Percentiles rank a stretch among this genome's conserved stretches.
Evolutionary conservation across 2,113 vertebrate genomes (phyloP).

Genomic region (Callopanchax toddi): DNA sequence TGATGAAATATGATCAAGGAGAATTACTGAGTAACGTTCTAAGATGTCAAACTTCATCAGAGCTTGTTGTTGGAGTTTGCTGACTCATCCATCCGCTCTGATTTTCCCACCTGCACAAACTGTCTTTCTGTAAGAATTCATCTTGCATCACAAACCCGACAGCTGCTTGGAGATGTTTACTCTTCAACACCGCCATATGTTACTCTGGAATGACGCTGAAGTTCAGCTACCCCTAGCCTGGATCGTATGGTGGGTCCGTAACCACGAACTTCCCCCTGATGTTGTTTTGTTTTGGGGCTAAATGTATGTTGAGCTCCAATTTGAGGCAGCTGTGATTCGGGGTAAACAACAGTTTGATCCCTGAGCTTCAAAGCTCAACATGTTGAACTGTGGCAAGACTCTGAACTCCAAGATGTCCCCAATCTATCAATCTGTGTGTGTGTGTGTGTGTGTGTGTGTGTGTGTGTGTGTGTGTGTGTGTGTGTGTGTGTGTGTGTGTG

Average conservation of each 20-base stretch:
- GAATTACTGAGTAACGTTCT: neutral
- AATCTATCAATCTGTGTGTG: neutral
- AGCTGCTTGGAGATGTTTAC: neutral
- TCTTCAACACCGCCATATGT: constrained; percentile 6
- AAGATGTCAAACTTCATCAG: constrained; percentile 6
- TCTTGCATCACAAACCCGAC: constrained; percentile 1
- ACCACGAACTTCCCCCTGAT: neutral
- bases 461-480: too few relatives aligned
- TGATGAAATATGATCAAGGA: neutral
- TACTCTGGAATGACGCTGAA: neutral
- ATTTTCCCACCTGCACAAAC: neutral
- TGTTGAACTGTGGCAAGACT: neutral
- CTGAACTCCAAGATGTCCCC: too few relatives aligned
- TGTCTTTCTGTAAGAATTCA: constrained; percentile 2
- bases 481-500: too few relatives aligned
- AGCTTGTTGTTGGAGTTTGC: constrained; percentile 7
- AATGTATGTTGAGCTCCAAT: neutral
- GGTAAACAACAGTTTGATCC: neutral
- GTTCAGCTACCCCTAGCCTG: neutral
- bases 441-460: neutral
- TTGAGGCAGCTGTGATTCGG: neutral
- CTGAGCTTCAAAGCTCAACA: neutral
- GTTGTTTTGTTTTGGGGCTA: neutral
- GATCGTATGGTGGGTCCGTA: neutral
- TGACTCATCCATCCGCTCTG: constrained; percentile 1